Base-by-base conservation (phyloP, 1,140 invertebrate genomes). In the Brachionus plicatilis region DNA sequence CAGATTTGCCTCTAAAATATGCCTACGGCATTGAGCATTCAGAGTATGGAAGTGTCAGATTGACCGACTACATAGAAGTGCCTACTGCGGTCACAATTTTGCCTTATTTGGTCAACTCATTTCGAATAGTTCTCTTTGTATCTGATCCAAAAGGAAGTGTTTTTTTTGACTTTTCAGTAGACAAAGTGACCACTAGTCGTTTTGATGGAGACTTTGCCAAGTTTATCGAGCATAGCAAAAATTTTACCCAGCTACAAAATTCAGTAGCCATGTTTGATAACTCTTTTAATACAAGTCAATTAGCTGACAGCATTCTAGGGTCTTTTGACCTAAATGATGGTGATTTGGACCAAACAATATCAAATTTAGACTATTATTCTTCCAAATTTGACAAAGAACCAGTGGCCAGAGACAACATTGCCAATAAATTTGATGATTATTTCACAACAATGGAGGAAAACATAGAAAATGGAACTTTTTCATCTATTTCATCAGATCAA, bases 301-400 rank as follows among this genome's bases (percentile, higher is more conserved):
- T 76, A 24, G 45, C 72, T 5, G 27, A 50, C 24, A 24, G 4
- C 20, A 50, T 76, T 27, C 33, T 76, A 33, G 45, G 45, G 11
- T 14, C 41, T 12, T 14, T 76, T 37, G 72, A 76, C 9, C 12
- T 76, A 14, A 50, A 27, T n/a, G 17, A 20, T 29, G 45, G 20
- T 4, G 27, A 76, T 76, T 50, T 76, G 8, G 72, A 76, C n/a
- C 12, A 47, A 50, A 50, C 43, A 9, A 27, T 76, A 27, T 76
- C 72, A 27, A 4, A 76, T 24, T 50, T 76, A 9, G 72, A 76
- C 9, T 76, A 76, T 29, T 76, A 72, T 72, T 72, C 68, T n/a
- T 41, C 68, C 2, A 72, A 72, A 41, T 41, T 72, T 41, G 37
- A 43, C 17, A 72, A 72, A 72, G 37, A 41, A 41, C 33, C 29